Evolutionary conservation across 2,113 vertebrate species (phyloP), one percentile per base, ranked within the genome.

Genomic region (Calypte anna): DNA sequence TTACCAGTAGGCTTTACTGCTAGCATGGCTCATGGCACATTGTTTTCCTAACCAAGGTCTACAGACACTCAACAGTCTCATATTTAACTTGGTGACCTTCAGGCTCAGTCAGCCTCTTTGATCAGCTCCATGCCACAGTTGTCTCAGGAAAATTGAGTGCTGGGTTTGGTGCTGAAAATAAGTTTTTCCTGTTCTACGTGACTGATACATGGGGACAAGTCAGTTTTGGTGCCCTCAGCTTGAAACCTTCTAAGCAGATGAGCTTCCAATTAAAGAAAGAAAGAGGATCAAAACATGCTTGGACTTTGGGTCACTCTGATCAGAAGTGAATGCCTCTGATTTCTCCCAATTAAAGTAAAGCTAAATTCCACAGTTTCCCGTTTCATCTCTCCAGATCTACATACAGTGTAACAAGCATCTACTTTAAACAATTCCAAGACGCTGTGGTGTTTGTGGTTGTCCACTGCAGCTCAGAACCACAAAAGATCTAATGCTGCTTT

Each of bases 261-360:
- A 64, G 31, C 43, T 15, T 90, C 40, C 58, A 55, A 6, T 24
- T 91, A 58, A 44, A 82, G 14, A 86, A 21, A 79, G 6, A 63
- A 9, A 51, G 51, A 93, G 76, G 81, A 81, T 75, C 38, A 66
- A 84, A 88, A 91, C 48, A 23, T 21, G 4, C 38, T 67, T 66
- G 24, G 46, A 63, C 30, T 85, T 72, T 22, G n/a, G 21, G 46
- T 70, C 22, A 25, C 33, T 43, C 51, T 54, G 21, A 51, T 24
- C 57, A 53, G 68, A 92, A 92, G 31, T 79, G 40, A 81, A 79
- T 57, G 38, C 21, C 50, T 83, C n/a, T 23, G 22, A 73, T 82
- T 85, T 73, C 59, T 81, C 79, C 43, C 31, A 57, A 43, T 91
- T 92, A 59, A 80, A 93, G 54, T 36, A 87, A 14, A 92, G 95